Evolutionary conservation across 2,888 invertebrate species (phyloP).

Genomic region (Conus canariensis): DNA sequence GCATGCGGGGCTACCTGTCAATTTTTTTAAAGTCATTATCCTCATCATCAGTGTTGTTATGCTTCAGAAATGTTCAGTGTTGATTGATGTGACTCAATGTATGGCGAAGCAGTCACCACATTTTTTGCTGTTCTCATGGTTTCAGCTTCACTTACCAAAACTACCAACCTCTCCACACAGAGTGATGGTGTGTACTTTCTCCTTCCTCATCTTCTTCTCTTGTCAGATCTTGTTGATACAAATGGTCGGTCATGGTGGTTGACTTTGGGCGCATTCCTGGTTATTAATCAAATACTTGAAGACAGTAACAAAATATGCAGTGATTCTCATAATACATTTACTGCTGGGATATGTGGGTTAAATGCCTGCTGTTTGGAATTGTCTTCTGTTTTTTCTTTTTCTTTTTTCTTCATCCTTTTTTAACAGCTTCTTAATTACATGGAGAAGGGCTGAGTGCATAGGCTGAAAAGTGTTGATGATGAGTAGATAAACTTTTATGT

Average conservation of each 20-base stretch:
- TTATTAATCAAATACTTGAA: too few relatives aligned
- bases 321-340: too few relatives aligned
- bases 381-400: neutral
- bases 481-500: too few relatives aligned
- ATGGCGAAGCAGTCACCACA: neutral
- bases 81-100: neutral
- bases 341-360: neutral
- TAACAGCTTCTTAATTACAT: too few relatives aligned
- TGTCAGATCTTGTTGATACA: neutral
- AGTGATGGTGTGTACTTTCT: conserved; percentile 29
- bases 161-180: conserved; percentile 16
- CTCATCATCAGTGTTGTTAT: too few relatives aligned
- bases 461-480: too few relatives aligned
- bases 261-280: too few relatives aligned
- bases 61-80: neutral
- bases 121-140: neutral
- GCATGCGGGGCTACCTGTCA: too few relatives aligned
- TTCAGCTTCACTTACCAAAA: conserved; percentile 35
- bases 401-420: neutral
- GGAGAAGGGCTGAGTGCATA: too few relatives aligned
- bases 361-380: neutral
- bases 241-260: neutral
- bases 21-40: too few relatives aligned
- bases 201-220: neutral
- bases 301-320: too few relatives aligned